Evolutionary conservation across 2,113 vertebrate genomes (phyloP).

Genomic region (Ciconia stormi): DNA sequence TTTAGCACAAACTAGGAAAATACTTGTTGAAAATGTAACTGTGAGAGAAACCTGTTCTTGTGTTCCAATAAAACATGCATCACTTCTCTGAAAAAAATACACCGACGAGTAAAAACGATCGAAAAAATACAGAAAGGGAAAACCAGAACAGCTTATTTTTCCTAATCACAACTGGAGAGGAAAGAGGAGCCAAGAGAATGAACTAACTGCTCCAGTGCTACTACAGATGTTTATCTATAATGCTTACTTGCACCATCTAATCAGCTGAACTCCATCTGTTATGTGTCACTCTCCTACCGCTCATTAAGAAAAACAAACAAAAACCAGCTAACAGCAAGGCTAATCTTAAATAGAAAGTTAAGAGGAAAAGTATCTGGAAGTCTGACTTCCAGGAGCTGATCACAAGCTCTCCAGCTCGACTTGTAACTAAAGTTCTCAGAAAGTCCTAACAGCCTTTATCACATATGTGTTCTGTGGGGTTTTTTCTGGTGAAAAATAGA

Average conservation of each 20-base stretch:
- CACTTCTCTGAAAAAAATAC: background rate
- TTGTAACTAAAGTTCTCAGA: background rate
- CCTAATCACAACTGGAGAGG: background rate
- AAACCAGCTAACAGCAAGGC: background rate
- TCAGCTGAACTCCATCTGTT: slow-evolving; percentile 29
- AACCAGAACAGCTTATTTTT: background rate
- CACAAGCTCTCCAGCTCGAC: background rate
- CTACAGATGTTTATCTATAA: background rate
- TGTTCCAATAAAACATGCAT: background rate
- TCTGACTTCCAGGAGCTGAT: background rate
- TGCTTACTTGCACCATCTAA: background rate
- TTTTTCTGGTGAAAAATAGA: background rate
- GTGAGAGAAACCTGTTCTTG: background rate
- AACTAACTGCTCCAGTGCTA: background rate
- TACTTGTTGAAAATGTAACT: background rate
- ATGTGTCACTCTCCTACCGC: background rate
- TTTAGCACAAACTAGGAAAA: background rate
- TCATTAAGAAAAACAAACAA: slow-evolving; percentile 5
- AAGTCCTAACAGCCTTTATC: background rate
- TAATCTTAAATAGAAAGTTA: background rate
- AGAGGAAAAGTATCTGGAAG: background rate
- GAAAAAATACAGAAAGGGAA: background rate
- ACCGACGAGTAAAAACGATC: background rate
- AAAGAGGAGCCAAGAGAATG: background rate
- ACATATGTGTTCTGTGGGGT: background rate